phyloP scores from a whole-genome alignment of 2,113 vertebrate genomes.

The Phycodurus eques region DNA sequence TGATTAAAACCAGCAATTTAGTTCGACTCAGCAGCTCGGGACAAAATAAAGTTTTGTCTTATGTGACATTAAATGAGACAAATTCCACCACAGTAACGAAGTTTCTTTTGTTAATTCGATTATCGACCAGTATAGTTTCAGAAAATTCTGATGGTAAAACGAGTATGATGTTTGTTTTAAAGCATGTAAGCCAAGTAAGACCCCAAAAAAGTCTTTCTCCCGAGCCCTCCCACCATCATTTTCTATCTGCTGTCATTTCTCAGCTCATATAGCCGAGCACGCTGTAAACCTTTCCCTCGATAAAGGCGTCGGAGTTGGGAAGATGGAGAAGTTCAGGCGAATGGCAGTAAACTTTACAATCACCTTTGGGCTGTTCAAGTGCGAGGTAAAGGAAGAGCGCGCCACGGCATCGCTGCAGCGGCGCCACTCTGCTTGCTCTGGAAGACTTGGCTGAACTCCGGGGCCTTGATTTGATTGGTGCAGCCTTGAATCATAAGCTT shows the following conservation, averaged over 20 bases:
- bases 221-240: background rate
- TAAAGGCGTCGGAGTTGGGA: conserved; percentile 36
- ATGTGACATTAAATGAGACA: background rate
- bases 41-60: background rate
- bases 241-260: conserved; percentile 25
- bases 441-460: conserved; percentile 64
- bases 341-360: conserved; percentile 63
- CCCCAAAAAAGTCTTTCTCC: background rate
- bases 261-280: conserved; percentile 34
- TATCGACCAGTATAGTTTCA: background rate
- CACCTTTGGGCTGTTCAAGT: conserved; percentile 55
- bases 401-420: conserved; percentile 48
- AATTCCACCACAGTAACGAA: background rate
- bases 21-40: no score
- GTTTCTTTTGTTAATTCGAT: background rate
- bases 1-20: no score
- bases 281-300: conserved; percentile 45
- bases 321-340: conserved; percentile 56
- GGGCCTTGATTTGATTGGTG: conserved; percentile 78
- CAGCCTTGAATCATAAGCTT: conserved; percentile 79
- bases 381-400: conserved; percentile 44
- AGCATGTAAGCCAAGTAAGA: conserved; percentile 73
- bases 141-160: background rate
- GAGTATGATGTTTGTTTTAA: background rate
- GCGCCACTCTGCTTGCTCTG: conserved; percentile 45